Base-by-base conservation (phyloP, 2,797 vertebrate genomes). In the Novumbra hubbsi region DNA sequence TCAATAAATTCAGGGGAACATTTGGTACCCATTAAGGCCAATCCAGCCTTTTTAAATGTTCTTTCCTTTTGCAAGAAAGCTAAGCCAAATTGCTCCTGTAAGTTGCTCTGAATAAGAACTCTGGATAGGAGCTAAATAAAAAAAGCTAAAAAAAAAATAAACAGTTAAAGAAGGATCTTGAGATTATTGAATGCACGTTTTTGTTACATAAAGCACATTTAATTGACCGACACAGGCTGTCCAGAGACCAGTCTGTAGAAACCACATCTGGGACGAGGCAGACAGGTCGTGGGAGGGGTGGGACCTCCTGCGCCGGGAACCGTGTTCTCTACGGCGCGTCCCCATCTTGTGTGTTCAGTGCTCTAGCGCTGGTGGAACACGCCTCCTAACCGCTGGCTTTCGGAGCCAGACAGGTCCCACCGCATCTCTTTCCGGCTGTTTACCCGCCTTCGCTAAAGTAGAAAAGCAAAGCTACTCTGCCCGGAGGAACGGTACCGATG, bases 341-440 rank as follows among this genome's bases (percentile, higher is more conserved):
- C 41, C 34, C 28, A 60, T 78, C 55, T 80, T 75, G 73, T 82
- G 80, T 24, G 4, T 1, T 11, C 38, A 11, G 41, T 45, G 50
- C 75, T 32, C 74, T 73, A 63, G 62, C 19, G 27, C 48, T 50
- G 2, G 71, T 28, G 57, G 19, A 38, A 7, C 14, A 16, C 17
- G 74, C 71, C 68, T 81, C 70, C 1, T 81, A 77, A 77, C 72
- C 76, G 45, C 63, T 11, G 72, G 72, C 83, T 83, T 79, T 83
- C 77, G 76, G 73, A 72, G 30, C 21, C 70, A 84, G 81, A 73
- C 70, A 68, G 32, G 66, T 45, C 41, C 75, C 70, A 80, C 87
- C 74, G 2, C 79, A 84, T 80, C 71, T 64, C 90, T 91, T 91
- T 93, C 86, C 84, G 80, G 76, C 72, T 70, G 76, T 87, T 90